Base-by-base conservation (phyloP, 2,797 vertebrate species). In the Yasuhikotakia modesta region DNA sequence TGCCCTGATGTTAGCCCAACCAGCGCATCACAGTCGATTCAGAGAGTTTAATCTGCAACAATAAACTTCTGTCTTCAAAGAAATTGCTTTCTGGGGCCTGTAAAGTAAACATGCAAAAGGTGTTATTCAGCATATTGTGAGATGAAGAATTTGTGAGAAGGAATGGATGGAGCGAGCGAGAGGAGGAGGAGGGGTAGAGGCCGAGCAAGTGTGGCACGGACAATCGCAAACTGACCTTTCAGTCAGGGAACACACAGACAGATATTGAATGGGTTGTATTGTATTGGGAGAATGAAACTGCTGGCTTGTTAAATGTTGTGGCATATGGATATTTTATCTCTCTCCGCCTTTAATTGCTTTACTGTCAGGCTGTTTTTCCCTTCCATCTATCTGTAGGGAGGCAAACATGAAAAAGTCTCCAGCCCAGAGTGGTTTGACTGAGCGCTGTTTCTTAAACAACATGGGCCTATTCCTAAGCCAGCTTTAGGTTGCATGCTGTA, bases 1-100 rank as follows among this genome's bases (percentile, higher is more conserved):
- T n/a, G 39, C 78, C 48, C 69, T 63, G 43, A 53, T 79, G 66
- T 86, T 82, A 87, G 82, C 81, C 85, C 61, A 14, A 82, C 90
- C 85, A 0, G 24, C 88, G 88, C 87, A 87, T 80, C 89, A 90
- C 86, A 82, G 85, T 89, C 88, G 82, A 81, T 92, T 92, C 79
- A 87, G 90, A 8, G 35, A 89, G 86, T 89, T 90, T 89, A 90
- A 90, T 92, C 88, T 92, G 88, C 88, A 86, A 75, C 83, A 90
- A 92, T 90, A 81, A 85, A 87, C 87, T 87, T 81, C 87, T 82
- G 79, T 87, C 85, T 86, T 90, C 83, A 82, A 87, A 91, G 88
- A 86, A 92, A 93, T 91, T 92, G 90, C 88, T 89, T 91, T 91
- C 86, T 85, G 82, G 79, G 61, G 35, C 76, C 73, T 84, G 76